Evolutionary conservation across 37 sponge, comb jelly and placozoan species (phyloP), one percentile per base, ranked within the genome.

Genomic region (Cliona cf. orientalis): DNA sequence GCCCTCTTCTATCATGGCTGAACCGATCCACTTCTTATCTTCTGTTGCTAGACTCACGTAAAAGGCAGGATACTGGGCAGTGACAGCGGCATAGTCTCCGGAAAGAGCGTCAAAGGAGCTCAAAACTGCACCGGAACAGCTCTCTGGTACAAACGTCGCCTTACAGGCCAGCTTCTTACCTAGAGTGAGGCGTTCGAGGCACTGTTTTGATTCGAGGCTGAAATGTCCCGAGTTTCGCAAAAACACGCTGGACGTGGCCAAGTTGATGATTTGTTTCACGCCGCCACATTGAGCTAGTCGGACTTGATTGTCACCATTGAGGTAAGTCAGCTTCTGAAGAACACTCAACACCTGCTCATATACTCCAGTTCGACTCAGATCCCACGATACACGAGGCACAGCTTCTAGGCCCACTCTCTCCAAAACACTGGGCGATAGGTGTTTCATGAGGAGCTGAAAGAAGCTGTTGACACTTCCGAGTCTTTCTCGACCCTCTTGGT

Each of bases 301-400:
- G 9, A 55, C 66, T 60, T 87, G 81, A 34, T 79, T 72, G 44
- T 39, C 74, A 12, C 23, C 11, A 34, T 63, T 72, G 29, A 43
- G 68, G 43, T 53, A 87, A 23, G 87, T 87, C 37, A 87, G 69
- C 33, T 80, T 87, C 7, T 81, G 80, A 22, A 87, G 37, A 5
- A 59, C 74, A 19, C 43, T 57, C 25, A 80, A 58, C 0, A 65
- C 87, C 32, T 66, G 42, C 37, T 80, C 87, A 33, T 87, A 80
- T 26, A 87, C 68, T 0, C 76, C 69, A 0, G 80, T 19, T 74
- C 81, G 63, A 45, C 80, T 61, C 37, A 55, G 28, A 22, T 3
- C 21, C 75, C 77, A 75, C 40, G 23, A 41, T 1, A 45, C 1
- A 14, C 3, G 26, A 19, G 58, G 6, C 2, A 19, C 6, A 1